phyloP scores from a whole-genome alignment of 2,888 invertebrate genomes.

The Eremobia ochroleuca region DNA sequence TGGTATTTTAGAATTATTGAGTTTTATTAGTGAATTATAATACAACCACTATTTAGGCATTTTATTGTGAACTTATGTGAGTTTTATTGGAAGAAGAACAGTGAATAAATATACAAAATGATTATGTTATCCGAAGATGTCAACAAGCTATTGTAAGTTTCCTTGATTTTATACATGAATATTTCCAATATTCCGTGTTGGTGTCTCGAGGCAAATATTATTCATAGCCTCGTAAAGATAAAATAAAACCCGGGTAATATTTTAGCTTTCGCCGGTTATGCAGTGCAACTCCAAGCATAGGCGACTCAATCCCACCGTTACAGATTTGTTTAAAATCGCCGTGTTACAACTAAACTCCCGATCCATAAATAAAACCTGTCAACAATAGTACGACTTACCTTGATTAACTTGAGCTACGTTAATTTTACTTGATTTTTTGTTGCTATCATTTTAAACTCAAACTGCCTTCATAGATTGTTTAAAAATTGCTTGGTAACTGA shows the following conservation, averaged over 20 bases:
- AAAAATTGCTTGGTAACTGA: constrained; percentile 20
- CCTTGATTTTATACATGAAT: constrained; percentile 16
- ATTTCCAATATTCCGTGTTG: neutral
- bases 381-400: neutral
- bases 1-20: constrained; percentile 58
- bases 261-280: neutral
- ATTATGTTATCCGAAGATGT: constrained; percentile 79
- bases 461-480: neutral
- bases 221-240: neutral
- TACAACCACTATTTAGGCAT: constrained; percentile 29
- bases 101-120: constrained; percentile 72
- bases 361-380: constrained; percentile 26
- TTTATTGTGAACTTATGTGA: constrained; percentile 62
- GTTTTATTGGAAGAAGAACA: constrained; percentile 50
- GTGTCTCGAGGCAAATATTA: neutral
- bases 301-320: constrained; percentile 55
- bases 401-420: neutral
- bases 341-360: constrained; percentile 20
- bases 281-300: neutral
- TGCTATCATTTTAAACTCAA: neutral
- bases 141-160: constrained; percentile 84
- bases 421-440: neutral
- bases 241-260: neutral
- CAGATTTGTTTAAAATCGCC: constrained; percentile 29
- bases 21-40: constrained; percentile 53